These are phyloP conservation scores for Chaitophorus viminalis DNA, from an alignment of 2,888 invertebrate genomes.

Conservation along the genomic window DNA sequence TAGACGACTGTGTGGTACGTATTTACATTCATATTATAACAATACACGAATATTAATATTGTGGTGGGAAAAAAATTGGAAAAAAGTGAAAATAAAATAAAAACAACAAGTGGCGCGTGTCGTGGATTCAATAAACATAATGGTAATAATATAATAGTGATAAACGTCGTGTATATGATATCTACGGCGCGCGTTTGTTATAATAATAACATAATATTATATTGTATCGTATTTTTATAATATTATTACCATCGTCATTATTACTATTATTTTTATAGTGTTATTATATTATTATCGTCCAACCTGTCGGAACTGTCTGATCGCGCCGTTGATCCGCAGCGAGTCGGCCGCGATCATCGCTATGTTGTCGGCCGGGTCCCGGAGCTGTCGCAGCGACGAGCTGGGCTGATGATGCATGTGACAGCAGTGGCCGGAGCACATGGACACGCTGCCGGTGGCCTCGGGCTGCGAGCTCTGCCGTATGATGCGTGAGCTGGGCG, in stretches of 20 bases:
- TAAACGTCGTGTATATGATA: too few relatives aligned
- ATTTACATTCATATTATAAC: neutral
- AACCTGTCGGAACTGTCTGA: slow-evolving; percentile 96
- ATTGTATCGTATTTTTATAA: neutral
- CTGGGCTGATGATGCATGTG: slow-evolving; percentile 73
- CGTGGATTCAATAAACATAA: too few relatives aligned
- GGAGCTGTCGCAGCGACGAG: slow-evolving; percentile 85
- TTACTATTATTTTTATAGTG: too few relatives aligned
- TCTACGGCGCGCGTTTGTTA: too few relatives aligned
- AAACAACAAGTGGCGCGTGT: too few relatives aligned
- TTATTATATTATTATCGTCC: too few relatives aligned
- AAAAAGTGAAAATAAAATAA: too few relatives aligned
- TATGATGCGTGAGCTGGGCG: slow-evolving; percentile 79
- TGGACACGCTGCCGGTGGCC: slow-evolving; percentile 69
- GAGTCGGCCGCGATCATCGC: slow-evolving; percentile 97
- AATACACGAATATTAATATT: too few relatives aligned
- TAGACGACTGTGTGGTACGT: neutral
- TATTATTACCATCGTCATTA: too few relatives aligned
- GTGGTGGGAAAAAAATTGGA: too few relatives aligned
- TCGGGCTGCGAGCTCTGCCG: slow-evolving; percentile 90
- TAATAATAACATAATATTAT: too few relatives aligned
- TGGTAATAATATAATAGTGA: too few relatives aligned
- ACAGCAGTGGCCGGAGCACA: slow-evolving; percentile 71
- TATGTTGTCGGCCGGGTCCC: slow-evolving; percentile 85
- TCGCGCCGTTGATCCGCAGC: slow-evolving; percentile 93